phyloP scores from a whole-genome alignment of 2,113 vertebrate species.

The Meleagris gallopavo region DNA sequence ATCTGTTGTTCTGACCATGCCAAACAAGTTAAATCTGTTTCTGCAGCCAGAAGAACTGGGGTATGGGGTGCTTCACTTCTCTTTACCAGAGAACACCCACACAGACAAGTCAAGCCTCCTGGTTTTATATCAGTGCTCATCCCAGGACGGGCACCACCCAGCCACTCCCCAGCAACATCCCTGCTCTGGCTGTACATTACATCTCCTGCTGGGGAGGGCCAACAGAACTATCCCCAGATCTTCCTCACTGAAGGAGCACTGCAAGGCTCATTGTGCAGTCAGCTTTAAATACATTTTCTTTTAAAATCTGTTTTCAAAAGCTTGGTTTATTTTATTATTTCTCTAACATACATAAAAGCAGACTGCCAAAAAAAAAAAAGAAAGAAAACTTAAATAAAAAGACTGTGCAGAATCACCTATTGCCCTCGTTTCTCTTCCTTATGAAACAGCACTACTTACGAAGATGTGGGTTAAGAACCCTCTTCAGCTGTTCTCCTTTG shows the following conservation, averaged over 20 bases:
- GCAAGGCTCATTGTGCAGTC: background rate
- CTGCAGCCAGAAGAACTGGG: background rate
- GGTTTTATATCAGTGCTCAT: accelerated
- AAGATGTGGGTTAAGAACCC: conserved; percentile 91
- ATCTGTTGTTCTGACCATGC: background rate
- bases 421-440: background rate
- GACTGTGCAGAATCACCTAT: background rate
- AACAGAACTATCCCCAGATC: background rate
- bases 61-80: background rate
- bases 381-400: background rate
- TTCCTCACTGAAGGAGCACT: background rate
- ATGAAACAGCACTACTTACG: conserved; percentile 79
- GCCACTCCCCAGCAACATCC: background rate
- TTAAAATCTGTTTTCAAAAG: background rate
- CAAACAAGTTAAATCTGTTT: background rate
- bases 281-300: background rate
- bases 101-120: background rate
- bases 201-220: background rate
- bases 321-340: background rate
- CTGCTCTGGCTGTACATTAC: background rate
- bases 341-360: background rate
- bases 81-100: background rate
- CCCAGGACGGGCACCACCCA: background rate
- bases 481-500: conserved; percentile 91
- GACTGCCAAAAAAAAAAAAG: background rate